Conservation (phyloP, 2,888 invertebrate species). For the Stenchaetothrips biformis region DNA sequence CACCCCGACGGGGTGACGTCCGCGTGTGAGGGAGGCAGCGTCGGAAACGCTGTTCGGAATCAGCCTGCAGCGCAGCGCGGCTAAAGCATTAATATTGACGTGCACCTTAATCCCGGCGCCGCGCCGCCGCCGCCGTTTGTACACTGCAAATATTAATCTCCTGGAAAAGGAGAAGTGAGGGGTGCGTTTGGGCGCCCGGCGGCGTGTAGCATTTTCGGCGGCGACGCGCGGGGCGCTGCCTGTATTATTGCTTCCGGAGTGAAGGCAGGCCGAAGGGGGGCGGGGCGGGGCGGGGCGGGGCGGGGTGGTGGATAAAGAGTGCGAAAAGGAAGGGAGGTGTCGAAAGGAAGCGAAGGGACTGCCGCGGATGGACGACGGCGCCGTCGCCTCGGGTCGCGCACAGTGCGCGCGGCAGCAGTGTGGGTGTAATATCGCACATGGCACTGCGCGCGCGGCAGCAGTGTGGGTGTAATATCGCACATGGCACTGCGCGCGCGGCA, state of each 20-base stretch:
- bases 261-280: background rate
- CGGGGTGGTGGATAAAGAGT: too few relatives aligned
- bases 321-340: too few relatives aligned
- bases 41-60: background rate
- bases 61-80: background rate
- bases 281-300: background rate
- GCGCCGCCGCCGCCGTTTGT: background rate
- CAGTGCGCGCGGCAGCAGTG: too few relatives aligned
- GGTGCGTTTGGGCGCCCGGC: background rate
- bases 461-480: background rate
- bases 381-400: too few relatives aligned
- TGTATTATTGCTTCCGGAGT: constrained; percentile 19
- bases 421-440: background rate
- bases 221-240: background rate
- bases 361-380: too few relatives aligned
- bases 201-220: background rate
- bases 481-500: background rate
- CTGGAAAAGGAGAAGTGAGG: background rate
- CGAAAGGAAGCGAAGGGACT: too few relatives aligned
- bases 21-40: background rate
- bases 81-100: constrained; percentile 18
- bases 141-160: constrained; percentile 20
- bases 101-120: constrained; percentile 22
- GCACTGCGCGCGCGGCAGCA: background rate
- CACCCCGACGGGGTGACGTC: background rate